Conservation (phyloP, 2,888 invertebrate species). For the Parelbella ahira region DNA sequence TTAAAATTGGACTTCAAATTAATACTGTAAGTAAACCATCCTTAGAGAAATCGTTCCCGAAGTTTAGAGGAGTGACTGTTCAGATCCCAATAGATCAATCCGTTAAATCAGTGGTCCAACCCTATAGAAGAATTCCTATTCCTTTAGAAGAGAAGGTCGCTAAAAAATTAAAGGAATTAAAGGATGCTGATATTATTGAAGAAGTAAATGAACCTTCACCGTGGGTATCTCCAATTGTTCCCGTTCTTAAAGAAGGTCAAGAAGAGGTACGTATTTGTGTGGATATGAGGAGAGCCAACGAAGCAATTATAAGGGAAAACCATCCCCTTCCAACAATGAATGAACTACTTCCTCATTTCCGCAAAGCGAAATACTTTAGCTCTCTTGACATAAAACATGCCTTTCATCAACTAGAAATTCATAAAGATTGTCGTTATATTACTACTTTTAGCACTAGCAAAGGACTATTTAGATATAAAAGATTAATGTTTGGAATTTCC, state of each 20-base stretch:
- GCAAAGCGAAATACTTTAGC: slow-evolving; percentile 30
- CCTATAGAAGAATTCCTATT: slow-evolving; percentile 31
- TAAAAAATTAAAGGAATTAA: slow-evolving; percentile 26
- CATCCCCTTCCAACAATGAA: slow-evolving; percentile 30
- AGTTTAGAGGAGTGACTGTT: slow-evolving; percentile 28
- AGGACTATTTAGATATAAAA: slow-evolving; percentile 48
- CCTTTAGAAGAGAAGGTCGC: slow-evolving; percentile 28
- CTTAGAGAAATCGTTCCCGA: slow-evolving; percentile 23
- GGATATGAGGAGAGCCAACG: slow-evolving; percentile 31
- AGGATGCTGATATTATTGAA: slow-evolving; percentile 27
- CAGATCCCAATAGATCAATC: slow-evolving; percentile 24
- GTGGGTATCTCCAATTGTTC: slow-evolving; percentile 25
- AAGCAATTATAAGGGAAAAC: slow-evolving; percentile 32
- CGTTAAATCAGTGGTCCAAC: slow-evolving; percentile 25
- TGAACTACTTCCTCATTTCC: slow-evolving; percentile 32
- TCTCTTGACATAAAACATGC: slow-evolving; percentile 42
- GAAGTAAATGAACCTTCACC: slow-evolving; percentile 21
- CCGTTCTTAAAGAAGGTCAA: slow-evolving; percentile 12
- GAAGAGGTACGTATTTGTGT: slow-evolving; percentile 20
- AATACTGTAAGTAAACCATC: slow-evolving; percentile 27
- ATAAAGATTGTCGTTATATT: slow-evolving; percentile 39
- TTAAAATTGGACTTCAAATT: slow-evolving; percentile 28
- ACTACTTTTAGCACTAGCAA: slow-evolving; percentile 48
- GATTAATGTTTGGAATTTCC: slow-evolving; percentile 49
- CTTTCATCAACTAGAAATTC: slow-evolving; percentile 48